Evolutionary conservation across 2,113 vertebrate genomes (phyloP).

Genomic region (Spheniscus mendiculus): DNA sequence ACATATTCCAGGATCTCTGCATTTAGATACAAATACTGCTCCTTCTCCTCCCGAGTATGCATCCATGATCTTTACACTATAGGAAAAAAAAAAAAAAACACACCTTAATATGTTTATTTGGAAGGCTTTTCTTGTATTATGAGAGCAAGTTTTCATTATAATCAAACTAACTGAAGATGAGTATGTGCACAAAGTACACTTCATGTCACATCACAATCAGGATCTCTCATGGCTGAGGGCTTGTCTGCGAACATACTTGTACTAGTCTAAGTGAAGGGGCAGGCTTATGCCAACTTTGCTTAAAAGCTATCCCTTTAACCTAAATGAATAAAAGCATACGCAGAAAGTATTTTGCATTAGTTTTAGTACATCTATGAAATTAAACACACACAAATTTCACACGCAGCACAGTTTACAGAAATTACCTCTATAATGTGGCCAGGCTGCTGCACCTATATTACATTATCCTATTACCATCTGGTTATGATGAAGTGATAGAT

Average conservation of each 20-base stretch:
- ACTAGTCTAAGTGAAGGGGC: background rate
- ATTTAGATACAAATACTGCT: background rate
- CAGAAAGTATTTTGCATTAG: background rate
- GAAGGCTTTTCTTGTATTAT: background rate
- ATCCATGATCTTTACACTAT: background rate
- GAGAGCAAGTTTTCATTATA: background rate
- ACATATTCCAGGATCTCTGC: background rate
- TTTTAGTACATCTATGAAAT: background rate
- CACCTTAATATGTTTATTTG: background rate
- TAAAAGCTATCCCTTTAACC: background rate
- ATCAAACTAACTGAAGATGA: background rate
- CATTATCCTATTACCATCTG: background rate
- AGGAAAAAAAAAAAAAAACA: background rate
- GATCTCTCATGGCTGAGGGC: background rate
- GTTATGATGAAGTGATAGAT: background rate
- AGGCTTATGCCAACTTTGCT: background rate
- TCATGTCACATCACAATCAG: background rate
- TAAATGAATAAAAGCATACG: background rate
- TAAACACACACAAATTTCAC: background rate
- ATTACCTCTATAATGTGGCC: background rate
- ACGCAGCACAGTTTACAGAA: background rate
- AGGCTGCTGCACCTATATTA: background rate
- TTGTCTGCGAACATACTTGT: background rate
- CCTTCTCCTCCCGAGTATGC: background rate
- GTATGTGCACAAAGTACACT: background rate